phyloP scores from a whole-genome alignment of 64 coral and sea anemone species.

The Cladopsammia gracilis region DNA sequence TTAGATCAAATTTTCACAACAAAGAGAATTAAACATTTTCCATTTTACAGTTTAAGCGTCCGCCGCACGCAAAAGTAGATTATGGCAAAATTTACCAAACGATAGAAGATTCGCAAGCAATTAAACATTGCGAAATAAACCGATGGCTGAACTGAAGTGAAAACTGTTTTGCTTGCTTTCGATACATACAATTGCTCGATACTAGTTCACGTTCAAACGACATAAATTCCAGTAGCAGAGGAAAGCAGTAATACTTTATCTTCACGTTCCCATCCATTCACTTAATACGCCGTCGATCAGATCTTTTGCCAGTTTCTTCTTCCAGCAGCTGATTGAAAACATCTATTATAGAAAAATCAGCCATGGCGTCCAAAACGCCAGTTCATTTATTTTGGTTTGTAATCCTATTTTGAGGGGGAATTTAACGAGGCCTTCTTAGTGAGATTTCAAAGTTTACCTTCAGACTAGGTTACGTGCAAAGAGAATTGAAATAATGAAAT shows the following conservation, averaged over 20 bases:
- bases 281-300: neutral
- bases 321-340: constrained; percentile 1
- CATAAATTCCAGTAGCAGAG: neutral
- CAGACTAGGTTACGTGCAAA: neutral
- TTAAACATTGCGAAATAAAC: neutral
- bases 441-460: neutral
- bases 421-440: neutral
- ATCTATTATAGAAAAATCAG: neutral
- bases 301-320: neutral
- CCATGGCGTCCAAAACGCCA: neutral
- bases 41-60: neutral
- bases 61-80: neutral
- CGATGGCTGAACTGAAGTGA: too few species aligned
- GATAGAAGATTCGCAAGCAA: neutral
- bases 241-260: too few species aligned
- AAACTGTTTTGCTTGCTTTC: neutral
- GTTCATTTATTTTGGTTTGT: neutral
- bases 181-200: neutral
- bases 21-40: constrained; percentile 5
- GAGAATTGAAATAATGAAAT: neutral
- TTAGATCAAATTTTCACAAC: constrained; percentile 29
- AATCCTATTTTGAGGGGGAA: neutral
- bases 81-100: neutral
- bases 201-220: neutral
- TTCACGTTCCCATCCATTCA: too few species aligned